These are phyloP conservation scores for Siderastrea radians DNA, from an alignment of 92 coral and sea anemone species.

Conservation along the genomic window DNA sequence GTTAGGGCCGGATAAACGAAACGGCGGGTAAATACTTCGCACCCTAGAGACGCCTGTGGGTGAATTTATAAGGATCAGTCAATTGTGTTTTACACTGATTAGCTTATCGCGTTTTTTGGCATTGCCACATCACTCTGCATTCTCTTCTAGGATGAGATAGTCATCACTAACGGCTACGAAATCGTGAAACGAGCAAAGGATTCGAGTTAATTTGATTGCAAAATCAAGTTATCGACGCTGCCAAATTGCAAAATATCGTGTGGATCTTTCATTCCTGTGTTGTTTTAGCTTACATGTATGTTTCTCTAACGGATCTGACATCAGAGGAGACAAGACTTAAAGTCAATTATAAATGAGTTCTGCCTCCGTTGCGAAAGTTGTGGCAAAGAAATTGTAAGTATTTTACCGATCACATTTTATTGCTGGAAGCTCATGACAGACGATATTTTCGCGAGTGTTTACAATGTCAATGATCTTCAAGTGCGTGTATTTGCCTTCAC, in stretches of 20 bases:
- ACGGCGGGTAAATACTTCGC: constrained; percentile 41
- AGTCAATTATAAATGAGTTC: constrained; percentile 80
- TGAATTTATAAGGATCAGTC: neutral
- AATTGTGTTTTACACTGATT: constrained; percentile 3
- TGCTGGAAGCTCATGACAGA: neutral
- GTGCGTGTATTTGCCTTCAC: neutral
- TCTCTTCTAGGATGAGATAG: neutral
- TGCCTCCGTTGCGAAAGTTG: constrained; percentile 84
- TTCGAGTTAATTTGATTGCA: neutral
- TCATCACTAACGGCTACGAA: neutral
- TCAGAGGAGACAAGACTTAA: constrained; percentile 6
- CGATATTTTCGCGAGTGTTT: too few species aligned
- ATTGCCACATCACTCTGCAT: too few species aligned
- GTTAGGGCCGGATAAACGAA: constrained; percentile 19
- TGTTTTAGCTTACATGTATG: neutral
- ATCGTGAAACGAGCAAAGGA: constrained; percentile 3
- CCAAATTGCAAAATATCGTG: neutral
- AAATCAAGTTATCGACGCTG: neutral
- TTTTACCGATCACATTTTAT: neutral
- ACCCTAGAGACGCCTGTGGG: constrained; percentile 41
- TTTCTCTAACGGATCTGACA: constrained; percentile 12
- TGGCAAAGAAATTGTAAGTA: constrained; percentile 98
- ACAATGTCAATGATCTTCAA: neutral
- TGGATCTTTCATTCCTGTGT: neutral
- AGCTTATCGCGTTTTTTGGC: neutral